Percentiles rank a stretch among this genome's conserved stretches.
These are phyloP conservation scores for Lypha dubia DNA, from an alignment of 2,888 invertebrate genomes.

Conservation along the genomic window DNA sequence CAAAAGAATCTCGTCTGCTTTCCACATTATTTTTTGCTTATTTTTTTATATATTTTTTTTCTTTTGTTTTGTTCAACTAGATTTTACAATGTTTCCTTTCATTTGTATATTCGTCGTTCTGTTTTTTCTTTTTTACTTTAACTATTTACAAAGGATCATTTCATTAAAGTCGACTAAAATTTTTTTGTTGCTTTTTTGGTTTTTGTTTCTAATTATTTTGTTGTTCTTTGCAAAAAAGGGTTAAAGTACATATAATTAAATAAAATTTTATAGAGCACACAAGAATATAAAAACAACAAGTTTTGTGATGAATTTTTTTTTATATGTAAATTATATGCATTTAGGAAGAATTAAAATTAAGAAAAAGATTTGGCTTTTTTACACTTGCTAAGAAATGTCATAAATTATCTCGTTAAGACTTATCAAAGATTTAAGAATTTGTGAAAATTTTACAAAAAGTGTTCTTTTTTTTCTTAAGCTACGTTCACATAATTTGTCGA, in stretches of 20 bases:
- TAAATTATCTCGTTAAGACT: background rate
- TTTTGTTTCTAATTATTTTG: constrained; percentile 38
- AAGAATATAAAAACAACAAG: background rate
- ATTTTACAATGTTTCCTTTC: constrained; percentile 25
- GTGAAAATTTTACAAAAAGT: too few relatives aligned
- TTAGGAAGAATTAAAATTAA: too few relatives aligned
- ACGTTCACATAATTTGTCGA: too few relatives aligned
- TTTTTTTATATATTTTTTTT: constrained; percentile 2
- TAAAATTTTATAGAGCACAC: constrained; percentile 43
- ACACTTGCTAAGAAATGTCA: background rate
- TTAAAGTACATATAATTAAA: constrained; percentile 59
- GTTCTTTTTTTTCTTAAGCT: too few relatives aligned
- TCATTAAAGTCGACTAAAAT: constrained; percentile 18
- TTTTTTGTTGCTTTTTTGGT: background rate
- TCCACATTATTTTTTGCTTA: background rate
- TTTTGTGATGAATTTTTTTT: background rate
- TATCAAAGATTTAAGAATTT: too few relatives aligned
- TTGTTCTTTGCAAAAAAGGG: constrained; percentile 33
- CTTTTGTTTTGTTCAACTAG: constrained; percentile 30
- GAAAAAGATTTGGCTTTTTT: too few relatives aligned
- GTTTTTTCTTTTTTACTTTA: background rate
- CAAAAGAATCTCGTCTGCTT: constrained; percentile 22
- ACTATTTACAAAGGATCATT: constrained; percentile 40
- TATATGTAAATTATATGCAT: too few relatives aligned
- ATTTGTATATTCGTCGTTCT: background rate